phyloP scores from a whole-genome alignment of 2,113 vertebrate species.

The Paratilapia polleni region DNA sequence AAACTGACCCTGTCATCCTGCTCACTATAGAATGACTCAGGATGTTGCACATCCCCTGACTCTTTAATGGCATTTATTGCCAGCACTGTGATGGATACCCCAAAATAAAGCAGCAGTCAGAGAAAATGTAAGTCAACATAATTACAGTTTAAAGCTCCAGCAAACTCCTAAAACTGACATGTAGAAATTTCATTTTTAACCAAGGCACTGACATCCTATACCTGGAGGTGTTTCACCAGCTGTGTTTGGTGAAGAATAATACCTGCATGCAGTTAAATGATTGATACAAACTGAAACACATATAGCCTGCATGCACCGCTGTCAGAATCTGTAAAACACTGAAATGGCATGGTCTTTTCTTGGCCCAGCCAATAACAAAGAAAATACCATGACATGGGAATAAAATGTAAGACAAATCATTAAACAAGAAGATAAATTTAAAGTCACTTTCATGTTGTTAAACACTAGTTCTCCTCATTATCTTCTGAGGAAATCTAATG shows the following conservation, averaged over 20 bases:
- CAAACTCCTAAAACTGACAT: not conserved
- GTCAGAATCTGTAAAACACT: not conserved
- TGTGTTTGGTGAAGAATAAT: not conserved
- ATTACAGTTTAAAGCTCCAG: not conserved
- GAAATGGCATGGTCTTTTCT: not conserved
- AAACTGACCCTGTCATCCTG: conserved; percentile 28
- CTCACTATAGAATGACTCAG: conserved; percentile 24
- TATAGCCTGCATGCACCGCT: not conserved
- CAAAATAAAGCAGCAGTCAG: conserved; percentile 23
- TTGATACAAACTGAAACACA: not conserved
- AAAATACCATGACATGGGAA: not conserved
- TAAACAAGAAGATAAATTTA: not conserved
- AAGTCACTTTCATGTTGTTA: conserved; percentile 22
- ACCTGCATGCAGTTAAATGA: conserved; percentile 2
- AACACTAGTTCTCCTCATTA: conserved; percentile 10
- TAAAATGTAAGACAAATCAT: conserved; percentile 14
- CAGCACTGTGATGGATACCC: not conserved
- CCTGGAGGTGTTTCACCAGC: not conserved
- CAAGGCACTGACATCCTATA: not conserved
- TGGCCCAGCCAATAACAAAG: not conserved
- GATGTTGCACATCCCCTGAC: not conserved
- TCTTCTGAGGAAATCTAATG: conserved; percentile 18
- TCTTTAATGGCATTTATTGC: conserved; percentile 35
- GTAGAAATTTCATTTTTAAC: not conserved
- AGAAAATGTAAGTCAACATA: conserved; percentile 8